phyloP scores from a whole-genome alignment of 2,797 vertebrate species.

The Anableps anableps region DNA sequence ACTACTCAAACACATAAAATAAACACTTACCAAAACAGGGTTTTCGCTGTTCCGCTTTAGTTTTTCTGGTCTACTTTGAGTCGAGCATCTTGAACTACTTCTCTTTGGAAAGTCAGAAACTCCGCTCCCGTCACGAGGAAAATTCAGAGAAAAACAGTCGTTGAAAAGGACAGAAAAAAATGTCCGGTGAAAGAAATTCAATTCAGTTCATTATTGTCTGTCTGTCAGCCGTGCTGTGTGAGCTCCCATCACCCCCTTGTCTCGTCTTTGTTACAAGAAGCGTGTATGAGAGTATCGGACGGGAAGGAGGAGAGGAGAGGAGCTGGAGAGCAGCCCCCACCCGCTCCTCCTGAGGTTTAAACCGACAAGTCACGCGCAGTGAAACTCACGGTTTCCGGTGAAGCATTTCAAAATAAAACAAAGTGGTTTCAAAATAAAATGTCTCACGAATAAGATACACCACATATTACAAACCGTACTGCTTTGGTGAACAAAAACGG shows the following conservation, averaged over 20 bases:
- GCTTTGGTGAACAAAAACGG: background rate
- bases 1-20: background rate
- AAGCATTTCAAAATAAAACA: conserved; percentile 53
- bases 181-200: background rate
- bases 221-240: conserved; percentile 35
- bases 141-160: background rate
- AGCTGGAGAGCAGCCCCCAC: background rate
- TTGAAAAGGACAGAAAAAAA: background rate
- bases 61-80: conserved; percentile 30
- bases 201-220: conserved; percentile 28
- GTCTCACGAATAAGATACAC: background rate
- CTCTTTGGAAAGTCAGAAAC: conserved; percentile 9
- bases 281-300: conserved; percentile 17
- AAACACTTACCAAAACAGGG: conserved; percentile 11
- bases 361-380: background rate
- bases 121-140: background rate
- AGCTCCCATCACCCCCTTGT: conserved; percentile 53
- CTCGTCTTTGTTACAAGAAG: conserved; percentile 75
- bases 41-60: conserved; percentile 6
- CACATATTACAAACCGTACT: background rate
- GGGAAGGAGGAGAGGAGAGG: conserved; percentile 26
- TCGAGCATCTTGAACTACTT: conserved; percentile 27
- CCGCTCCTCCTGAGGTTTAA: background rate
- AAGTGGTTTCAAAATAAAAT: conserved; percentile 3
- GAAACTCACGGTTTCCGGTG: background rate